A percentile compares a stretch with the other conserved stretches of the same genome.
Evolutionary conservation across 2,113 vertebrate species (phyloP).

Genomic region (Tetrax tetrax): DNA sequence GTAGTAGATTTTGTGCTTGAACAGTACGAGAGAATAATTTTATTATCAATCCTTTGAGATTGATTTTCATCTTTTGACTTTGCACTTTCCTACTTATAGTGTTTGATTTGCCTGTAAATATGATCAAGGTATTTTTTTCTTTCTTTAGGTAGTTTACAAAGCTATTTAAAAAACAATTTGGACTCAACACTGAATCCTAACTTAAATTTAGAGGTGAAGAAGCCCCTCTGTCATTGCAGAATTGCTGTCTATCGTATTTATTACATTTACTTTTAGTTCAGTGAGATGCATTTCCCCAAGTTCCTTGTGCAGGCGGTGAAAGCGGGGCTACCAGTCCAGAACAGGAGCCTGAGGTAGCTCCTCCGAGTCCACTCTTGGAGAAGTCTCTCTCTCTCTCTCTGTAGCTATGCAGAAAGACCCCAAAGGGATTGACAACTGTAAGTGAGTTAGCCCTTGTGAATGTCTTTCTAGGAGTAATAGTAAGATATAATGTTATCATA

Average conservation of each 20-base stretch:
- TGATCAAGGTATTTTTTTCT: background rate
- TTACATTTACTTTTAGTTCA: background rate
- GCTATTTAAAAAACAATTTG: background rate
- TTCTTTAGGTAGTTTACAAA: background rate
- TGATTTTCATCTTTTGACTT: background rate
- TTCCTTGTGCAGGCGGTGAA: background rate
- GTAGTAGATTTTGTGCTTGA: background rate
- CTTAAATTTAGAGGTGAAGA: background rate
- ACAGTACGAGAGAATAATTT: background rate
- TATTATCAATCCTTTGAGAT: background rate
- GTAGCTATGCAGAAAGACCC: background rate
- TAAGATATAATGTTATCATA: background rate
- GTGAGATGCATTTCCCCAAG: background rate
- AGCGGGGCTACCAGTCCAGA: fast-evolving
- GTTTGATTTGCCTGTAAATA: background rate
- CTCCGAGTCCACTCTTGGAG: background rate
- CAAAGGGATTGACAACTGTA: background rate
- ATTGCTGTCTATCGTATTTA: background rate
- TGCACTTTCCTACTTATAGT: background rate
- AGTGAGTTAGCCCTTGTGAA: background rate
- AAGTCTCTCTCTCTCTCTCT: background rate
- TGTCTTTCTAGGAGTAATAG: background rate
- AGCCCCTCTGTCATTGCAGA: background rate
- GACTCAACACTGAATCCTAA: background rate
- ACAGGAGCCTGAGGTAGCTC: background rate